Evolutionary conservation across 2,113 vertebrate species (phyloP).

Genomic region (Alexandromys fortis): DNA sequence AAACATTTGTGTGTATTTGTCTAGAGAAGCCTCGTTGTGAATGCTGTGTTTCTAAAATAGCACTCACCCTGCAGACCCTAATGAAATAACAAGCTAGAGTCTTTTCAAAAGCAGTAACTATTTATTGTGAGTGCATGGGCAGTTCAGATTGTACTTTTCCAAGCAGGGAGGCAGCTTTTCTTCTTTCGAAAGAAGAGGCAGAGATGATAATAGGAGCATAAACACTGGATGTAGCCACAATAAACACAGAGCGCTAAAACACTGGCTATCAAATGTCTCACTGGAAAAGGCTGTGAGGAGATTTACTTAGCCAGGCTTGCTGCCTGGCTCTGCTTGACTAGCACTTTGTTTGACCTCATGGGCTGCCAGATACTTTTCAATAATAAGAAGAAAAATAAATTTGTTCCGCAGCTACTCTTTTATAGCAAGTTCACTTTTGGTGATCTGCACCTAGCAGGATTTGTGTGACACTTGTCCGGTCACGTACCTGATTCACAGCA

Average conservation of each 20-base stretch:
- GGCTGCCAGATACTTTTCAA: constrained; percentile 33
- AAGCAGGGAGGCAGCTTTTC: background rate
- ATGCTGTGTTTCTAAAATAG: constrained; percentile 68
- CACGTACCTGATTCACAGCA: background rate
- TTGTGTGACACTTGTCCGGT: background rate
- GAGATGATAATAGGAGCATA: background rate
- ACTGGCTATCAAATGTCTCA: constrained; percentile 48
- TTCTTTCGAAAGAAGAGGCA: background rate
- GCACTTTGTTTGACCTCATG: background rate
- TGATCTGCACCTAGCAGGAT: background rate
- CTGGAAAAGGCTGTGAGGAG: background rate
- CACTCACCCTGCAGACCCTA: constrained; percentile 49
- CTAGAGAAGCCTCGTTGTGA: constrained; percentile 58
- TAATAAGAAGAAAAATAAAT: constrained; percentile 29
- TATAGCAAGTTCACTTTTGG: constrained; percentile 20
- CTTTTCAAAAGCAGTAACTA: constrained; percentile 55
- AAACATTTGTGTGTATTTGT: constrained; percentile 65
- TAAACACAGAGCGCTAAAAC: constrained; percentile 7
- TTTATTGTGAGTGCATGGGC: constrained; percentile 54
- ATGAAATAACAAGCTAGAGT: constrained; percentile 52
- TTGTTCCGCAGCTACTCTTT: constrained; percentile 27
- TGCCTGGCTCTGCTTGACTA: background rate
- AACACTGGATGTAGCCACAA: background rate
- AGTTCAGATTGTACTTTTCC: constrained; percentile 49
- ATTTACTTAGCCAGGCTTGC: background rate